Evolutionary conservation across 1,140 invertebrate species (phyloP), one percentile per base, ranked within the genome.

Genomic region (Drosophila quadrilineata): DNA sequence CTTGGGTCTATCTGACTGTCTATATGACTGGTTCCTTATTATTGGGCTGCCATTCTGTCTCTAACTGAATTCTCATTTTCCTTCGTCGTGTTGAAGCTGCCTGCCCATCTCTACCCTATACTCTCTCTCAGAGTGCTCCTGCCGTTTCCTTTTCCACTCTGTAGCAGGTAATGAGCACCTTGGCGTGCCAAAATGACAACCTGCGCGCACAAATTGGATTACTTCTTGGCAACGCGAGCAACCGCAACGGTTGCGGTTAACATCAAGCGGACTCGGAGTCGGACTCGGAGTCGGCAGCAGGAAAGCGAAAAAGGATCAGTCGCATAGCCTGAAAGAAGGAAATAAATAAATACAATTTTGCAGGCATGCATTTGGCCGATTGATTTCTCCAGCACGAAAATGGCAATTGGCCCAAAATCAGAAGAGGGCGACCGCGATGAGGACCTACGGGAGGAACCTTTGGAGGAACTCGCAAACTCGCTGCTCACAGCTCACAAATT

Each of bases 161-260:
- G 16, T 19, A 12, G 19, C 59, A 76, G 40, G 52, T 84, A 84
- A 84, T 84, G 71, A 76, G 60, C 66, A 85, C 74, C 79, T 85
- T 85, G 74, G 65, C 73, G 65, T 62, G 65, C 66, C 62, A 58
- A 71, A 67, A 85, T 82, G 79, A 84, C 79, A 85, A 75, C 66
- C 70, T 73, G 66, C 38, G 70, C 62, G 64, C 80, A n/a, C n/a
- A 84, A 84, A 84, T 85, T 84, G 79, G 79, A 84, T 84, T 85
- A 84, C 74, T 84, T 84, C 79, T 85, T 84, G 85, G 57, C 74
- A 58, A 53, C 19, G 50, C 45, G 50, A 43, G 8, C 31, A 58
- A 17, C 59, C 36, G 28, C 50, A 16, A 43, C 17, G 60, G 35
- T n/a, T n/a, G n/a, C 65, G 65, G 49, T 26, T 40, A 63, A 63